These are phyloP conservation scores for Actenoides hombroni DNA, from an alignment of 2,113 vertebrate species.

Conservation along the genomic window DNA sequence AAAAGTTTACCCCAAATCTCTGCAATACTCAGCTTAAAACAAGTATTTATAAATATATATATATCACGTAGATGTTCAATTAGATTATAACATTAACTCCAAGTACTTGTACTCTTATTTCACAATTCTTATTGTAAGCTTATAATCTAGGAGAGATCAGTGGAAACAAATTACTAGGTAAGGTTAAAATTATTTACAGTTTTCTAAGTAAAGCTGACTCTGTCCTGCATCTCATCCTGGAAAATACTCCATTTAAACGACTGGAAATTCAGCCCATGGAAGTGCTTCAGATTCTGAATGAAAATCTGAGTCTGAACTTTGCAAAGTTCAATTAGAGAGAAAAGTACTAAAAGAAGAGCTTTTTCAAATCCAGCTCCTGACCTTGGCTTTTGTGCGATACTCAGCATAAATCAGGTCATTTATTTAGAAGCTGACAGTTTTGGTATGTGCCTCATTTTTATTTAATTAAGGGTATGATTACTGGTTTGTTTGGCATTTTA, in stretches of 20 bases:
- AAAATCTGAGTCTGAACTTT: not conserved
- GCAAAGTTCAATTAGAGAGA: not conserved
- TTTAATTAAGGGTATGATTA: not conserved
- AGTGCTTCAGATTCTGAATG: not conserved
- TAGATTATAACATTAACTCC: not conserved
- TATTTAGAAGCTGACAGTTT: not conserved
- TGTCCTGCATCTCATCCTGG: not conserved
- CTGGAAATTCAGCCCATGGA: not conserved
- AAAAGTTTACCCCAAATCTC: not conserved
- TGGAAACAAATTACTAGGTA: not conserved
- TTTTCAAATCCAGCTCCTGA: not conserved
- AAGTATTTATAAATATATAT: not conserved
- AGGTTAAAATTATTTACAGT: not conserved
- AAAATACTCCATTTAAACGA: not conserved
- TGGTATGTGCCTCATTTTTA: not conserved
- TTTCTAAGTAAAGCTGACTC: not conserved
- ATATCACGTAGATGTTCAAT: not conserved
- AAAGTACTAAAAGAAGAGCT: not conserved
- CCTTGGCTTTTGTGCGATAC: not conserved
- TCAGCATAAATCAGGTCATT: not conserved
- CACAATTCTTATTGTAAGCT: not conserved
- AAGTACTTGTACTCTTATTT: not conserved
- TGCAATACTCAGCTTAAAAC: not conserved
- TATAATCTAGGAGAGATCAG: not conserved
- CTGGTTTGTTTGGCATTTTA: not conserved